Percentiles rank a stretch among this genome's conserved stretches.
phyloP scores from a whole-genome alignment of 2,797 vertebrate species.

The Sebastes minor region DNA sequence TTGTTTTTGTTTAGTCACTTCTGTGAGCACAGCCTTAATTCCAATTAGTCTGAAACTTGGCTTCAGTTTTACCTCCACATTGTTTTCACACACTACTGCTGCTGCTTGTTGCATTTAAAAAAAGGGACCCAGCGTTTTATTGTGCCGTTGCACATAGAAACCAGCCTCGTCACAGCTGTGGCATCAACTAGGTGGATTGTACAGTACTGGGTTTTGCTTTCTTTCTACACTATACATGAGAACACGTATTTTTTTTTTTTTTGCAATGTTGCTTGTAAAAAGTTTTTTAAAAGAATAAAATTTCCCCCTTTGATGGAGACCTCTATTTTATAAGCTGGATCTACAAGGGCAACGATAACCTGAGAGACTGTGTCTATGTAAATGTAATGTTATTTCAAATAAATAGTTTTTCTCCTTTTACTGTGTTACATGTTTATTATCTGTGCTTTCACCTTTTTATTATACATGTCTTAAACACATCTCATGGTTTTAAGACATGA shows the following conservation, averaged over 20 bases:
- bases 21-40: background rate
- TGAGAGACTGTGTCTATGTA: slow-evolving; percentile 7
- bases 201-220: background rate
- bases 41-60: background rate
- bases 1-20: background rate
- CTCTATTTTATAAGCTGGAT: slow-evolving; percentile 15
- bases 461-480: background rate
- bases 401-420: slow-evolving; percentile 35
- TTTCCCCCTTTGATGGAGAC: background rate
- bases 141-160: background rate
- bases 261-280: slow-evolving; percentile 10
- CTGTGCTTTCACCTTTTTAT: background rate
- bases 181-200: background rate
- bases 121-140: slow-evolving; percentile 38
- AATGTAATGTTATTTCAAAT: slow-evolving; percentile 44
- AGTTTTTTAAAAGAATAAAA: background rate
- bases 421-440: background rate
- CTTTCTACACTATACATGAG: background rate
- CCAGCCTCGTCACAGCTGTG: background rate
- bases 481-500: background rate
- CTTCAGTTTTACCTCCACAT: background rate
- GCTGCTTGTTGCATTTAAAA: background rate
- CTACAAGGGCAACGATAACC: background rate
- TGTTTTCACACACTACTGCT: background rate
- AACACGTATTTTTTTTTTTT: background rate